Evolutionary conservation across 2,888 invertebrate genomes (phyloP).

Genomic region (Cheilosia urbana): DNA sequence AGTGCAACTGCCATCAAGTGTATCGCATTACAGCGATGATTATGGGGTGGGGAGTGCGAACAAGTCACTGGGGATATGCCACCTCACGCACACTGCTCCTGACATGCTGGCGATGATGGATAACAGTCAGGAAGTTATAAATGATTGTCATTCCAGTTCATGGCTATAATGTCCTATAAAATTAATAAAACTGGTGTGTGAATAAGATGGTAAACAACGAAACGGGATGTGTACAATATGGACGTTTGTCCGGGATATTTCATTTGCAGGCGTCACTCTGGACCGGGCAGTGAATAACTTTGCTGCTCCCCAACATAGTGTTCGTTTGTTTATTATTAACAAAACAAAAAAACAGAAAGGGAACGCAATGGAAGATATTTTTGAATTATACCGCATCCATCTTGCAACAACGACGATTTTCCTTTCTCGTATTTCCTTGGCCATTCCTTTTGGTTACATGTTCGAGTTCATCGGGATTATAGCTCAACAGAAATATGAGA

Average conservation of each 20-base stretch:
- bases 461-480: slow-evolving; percentile 38
- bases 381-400: slow-evolving; percentile 20
- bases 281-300: slow-evolving; percentile 38
- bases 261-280: not conserved
- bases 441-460: slow-evolving; percentile 16
- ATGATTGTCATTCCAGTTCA: slow-evolving; percentile 55
- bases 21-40: slow-evolving; percentile 47
- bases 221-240: slow-evolving; percentile 1
- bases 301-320: not conserved
- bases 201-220: not conserved
- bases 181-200: slow-evolving; percentile 47
- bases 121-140: slow-evolving; percentile 57
- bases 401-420: slow-evolving; percentile 6
- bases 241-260: slow-evolving; percentile 27
- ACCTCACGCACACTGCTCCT: not conserved
- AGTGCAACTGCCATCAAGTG: slow-evolving; percentile 42
- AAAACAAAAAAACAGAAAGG: slow-evolving; percentile 4
- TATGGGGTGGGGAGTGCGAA: slow-evolving; percentile 38
- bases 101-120: slow-evolving; percentile 52
- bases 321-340: slow-evolving; percentile 55
- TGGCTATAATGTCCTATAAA: slow-evolving; percentile 54
- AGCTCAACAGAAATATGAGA: slow-evolving; percentile 19
- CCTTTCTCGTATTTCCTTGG: slow-evolving; percentile 28
- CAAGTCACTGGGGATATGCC: slow-evolving; percentile 32
- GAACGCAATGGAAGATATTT: not conserved